Conservation (phyloP, 2,113 vertebrate species). For the Octodon degus region DNA sequence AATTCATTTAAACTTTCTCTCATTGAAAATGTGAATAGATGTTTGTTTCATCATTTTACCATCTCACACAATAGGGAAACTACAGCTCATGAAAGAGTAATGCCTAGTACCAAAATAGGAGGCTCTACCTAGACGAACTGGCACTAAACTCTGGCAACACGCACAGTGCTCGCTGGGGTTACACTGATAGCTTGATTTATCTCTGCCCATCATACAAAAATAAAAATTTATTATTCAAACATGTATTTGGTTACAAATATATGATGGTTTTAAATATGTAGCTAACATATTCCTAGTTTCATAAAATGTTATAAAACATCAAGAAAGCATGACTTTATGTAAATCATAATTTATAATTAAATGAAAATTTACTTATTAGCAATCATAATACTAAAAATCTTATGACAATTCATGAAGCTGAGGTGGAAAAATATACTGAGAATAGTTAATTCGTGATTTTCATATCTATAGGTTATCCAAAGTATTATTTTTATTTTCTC, state of each 20-base stretch:
- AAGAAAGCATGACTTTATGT: neutral
- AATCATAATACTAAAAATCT: neutral
- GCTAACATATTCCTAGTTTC: neutral
- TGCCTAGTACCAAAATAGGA: no score
- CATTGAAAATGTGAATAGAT: neutral
- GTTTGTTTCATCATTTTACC: no score
- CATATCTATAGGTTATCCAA: neutral
- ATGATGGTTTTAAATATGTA: neutral
- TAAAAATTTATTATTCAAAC: neutral
- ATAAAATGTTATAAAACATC: neutral
- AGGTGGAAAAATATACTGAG: neutral
- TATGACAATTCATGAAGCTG: neutral
- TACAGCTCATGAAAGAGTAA: neutral
- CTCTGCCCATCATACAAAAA: neutral
- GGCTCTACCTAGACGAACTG: accelerated
- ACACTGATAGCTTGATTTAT: neutral
- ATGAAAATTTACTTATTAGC: neutral
- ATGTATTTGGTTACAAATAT: neutral
- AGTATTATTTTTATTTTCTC: neutral
- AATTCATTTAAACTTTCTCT: conserved; percentile 22
- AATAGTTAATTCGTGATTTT: neutral
- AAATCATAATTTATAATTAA: neutral
- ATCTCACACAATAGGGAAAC: neutral
- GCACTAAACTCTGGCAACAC: accelerated
- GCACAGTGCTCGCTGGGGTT: accelerated